Evolutionary conservation across 2,888 invertebrate species (phyloP).

Genomic region (Cosmopolites sordidus): DNA sequence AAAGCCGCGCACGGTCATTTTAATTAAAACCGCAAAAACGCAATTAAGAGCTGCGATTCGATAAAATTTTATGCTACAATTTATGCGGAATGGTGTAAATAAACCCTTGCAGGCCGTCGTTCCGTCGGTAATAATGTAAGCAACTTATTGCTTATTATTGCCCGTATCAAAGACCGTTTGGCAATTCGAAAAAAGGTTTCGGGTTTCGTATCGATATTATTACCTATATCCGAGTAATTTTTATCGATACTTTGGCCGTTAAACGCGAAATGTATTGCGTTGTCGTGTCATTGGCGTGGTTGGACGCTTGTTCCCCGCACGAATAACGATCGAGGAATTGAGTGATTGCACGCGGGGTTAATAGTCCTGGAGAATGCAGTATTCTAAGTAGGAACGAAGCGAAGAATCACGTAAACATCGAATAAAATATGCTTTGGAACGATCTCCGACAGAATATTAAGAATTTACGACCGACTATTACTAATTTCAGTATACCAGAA

Average conservation of each 20-base stretch:
- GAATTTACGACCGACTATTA: too few species aligned
- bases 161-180: conserved; percentile 14
- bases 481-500: too few species aligned
- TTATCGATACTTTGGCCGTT: conserved; percentile 37
- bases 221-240: conserved; percentile 34
- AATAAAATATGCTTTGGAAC: too few species aligned
- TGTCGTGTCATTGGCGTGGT: conserved; percentile 14
- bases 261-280: conserved; percentile 36
- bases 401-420: too few species aligned
- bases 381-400: too few species aligned
- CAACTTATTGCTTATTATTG: conserved; percentile 34
- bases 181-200: conserved; percentile 21
- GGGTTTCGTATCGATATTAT: conserved; percentile 23
- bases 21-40: conserved; percentile 20
- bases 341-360: too few species aligned
- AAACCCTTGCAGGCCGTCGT: conserved; percentile 36
- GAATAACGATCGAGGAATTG: too few species aligned
- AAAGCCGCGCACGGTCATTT: conserved; percentile 2
- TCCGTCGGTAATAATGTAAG: conserved; percentile 34
- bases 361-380: too few species aligned
- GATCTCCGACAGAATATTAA: too few species aligned
- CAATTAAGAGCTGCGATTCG: conserved; percentile 8
- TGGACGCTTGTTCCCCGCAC: not conserved
- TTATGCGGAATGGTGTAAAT: conserved; percentile 36
- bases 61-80: conserved; percentile 20